Base-by-base conservation (phyloP, 2,113 vertebrate species). In the Sarotherodon lohbergeri region DNA sequence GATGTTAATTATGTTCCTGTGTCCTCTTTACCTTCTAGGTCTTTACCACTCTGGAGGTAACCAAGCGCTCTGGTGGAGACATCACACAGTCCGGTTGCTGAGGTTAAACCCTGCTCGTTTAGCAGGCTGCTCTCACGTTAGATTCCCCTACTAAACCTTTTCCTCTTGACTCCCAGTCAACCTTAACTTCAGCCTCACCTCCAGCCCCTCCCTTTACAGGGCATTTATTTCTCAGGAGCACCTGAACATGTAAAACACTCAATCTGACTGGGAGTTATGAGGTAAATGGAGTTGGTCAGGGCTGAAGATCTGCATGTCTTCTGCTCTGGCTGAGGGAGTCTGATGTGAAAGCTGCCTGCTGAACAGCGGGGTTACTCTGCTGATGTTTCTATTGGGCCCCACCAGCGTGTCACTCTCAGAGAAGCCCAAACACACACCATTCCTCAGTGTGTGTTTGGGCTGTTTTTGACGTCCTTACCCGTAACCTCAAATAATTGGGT, bases 21-120 rank as follows among this genome's bases (percentile, higher is more conserved):
- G 6, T 79, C 9, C 32, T 3, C 14, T 46, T 9, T 24, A 14
- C 93, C 66, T 91, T 92, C 4, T 91, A 99, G 99, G 90, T 98
- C 39, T 99, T 99, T 91, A 99, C 98, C 56, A 98, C 97, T 0
- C 57, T 99, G 98, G 96, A 97, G 3, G 96, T 98, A 85, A 98
- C 97, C 6, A 99, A 98, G 94, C 89, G 97, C 0, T 99, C 98
- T 0, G 98, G 98, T 22, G 96, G 96, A 56, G 97, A 97, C 95
- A 96, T 99, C 96, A 87, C 88, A 4, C 96, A 97, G 91, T 81
- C 95, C 1, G 98, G 98, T 80, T 99, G 99, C 98, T 99, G 99
- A 99, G 98, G 98, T 97, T 99, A 99, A 97, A 90, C 96, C 96
- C 97, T 97, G 98, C 98, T 97, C 14, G 96, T 96, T 96, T 95